A percentile compares a stretch with the other conserved stretches of the same genome.
Evolutionary conservation across 2,113 vertebrate genomes (phyloP).

Genomic region (Ardeotis arabs): DNA sequence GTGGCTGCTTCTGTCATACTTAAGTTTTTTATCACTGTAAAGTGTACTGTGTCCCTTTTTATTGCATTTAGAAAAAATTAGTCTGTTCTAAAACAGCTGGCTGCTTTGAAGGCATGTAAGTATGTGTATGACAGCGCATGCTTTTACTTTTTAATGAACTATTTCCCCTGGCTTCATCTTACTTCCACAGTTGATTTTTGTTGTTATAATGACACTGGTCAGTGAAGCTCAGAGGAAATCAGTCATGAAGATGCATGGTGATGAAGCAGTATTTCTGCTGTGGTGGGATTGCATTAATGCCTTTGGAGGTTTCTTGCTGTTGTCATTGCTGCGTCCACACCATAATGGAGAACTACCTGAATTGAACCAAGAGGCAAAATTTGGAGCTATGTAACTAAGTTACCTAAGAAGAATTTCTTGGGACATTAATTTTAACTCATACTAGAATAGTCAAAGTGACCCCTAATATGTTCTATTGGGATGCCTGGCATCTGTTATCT

Average conservation of each 20-base stretch:
- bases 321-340: constrained; percentile 20
- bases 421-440: constrained; percentile 59
- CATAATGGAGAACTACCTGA: constrained; percentile 42
- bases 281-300: constrained; percentile 52
- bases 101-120: constrained; percentile 56
- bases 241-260: constrained; percentile 66
- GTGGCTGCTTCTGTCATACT: constrained; percentile 4
- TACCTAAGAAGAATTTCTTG: constrained; percentile 53
- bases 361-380: constrained; percentile 61
- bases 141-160: constrained; percentile 79
- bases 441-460: constrained; percentile 63
- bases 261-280: constrained; percentile 65
- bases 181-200: constrained; percentile 72
- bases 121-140: constrained; percentile 14
- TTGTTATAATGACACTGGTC: constrained; percentile 73
- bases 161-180: constrained; percentile 67
- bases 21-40: constrained; percentile 48
- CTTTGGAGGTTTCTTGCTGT: constrained; percentile 38
- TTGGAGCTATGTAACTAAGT: constrained; percentile 47
- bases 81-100: constrained; percentile 62
- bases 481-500: constrained; percentile 53
- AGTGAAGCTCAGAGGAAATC: constrained; percentile 72
- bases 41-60: constrained; percentile 44
- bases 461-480: constrained; percentile 50
- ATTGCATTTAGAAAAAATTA: constrained; percentile 52